These are phyloP conservation scores for Xanthia togata DNA, from an alignment of 2,888 invertebrate species.

Conservation along the genomic window DNA sequence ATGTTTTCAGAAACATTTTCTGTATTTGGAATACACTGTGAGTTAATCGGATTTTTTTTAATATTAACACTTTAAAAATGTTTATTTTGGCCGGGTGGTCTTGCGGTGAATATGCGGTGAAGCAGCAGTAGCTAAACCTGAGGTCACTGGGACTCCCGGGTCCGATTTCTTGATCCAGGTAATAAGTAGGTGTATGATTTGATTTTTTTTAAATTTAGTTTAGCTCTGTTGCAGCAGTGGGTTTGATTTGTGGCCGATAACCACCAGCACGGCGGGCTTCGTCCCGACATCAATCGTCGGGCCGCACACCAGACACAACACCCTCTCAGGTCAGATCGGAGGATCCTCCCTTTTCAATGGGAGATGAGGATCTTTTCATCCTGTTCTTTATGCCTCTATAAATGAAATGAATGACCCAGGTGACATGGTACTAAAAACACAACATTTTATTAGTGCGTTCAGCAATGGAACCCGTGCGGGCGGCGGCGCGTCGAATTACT, in stretches of 20 bases:
- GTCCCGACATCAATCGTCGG: too few species aligned
- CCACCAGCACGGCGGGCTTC: too few species aligned
- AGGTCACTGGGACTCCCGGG: neutral
- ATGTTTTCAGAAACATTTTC: neutral
- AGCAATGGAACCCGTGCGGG: too few species aligned
- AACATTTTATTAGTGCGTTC: too few species aligned
- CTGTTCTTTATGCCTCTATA: too few species aligned
- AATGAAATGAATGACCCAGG: too few species aligned
- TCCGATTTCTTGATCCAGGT: neutral
- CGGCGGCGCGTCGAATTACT: neutral
- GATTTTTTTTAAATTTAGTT: neutral
- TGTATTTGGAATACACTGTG: neutral
- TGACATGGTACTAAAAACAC: too few species aligned
- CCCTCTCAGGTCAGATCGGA: too few species aligned
- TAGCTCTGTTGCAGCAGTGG: neutral
- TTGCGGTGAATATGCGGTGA: neutral
- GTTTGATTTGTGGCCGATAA: neutral
- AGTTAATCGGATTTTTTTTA: neutral
- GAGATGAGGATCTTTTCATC: too few species aligned
- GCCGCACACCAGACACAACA: too few species aligned
- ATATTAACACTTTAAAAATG: neutral
- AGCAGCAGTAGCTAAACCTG: neutral
- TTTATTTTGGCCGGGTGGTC: neutral
- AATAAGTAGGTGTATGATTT: neutral
- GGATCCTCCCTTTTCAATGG: too few species aligned